Conservation (phyloP, 2,113 vertebrate species). For the Mellivora capensis region DNA sequence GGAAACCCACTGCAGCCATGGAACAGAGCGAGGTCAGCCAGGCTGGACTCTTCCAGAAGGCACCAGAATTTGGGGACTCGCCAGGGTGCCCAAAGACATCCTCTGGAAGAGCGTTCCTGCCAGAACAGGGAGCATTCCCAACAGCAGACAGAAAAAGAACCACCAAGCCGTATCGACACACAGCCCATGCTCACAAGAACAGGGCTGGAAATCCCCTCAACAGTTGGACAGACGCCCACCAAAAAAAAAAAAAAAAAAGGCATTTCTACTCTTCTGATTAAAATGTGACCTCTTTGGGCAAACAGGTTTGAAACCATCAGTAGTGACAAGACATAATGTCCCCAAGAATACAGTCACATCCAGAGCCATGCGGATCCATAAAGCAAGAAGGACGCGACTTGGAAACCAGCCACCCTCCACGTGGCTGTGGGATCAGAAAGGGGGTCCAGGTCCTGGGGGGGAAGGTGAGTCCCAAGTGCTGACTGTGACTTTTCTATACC, state of each 20-base stretch:
- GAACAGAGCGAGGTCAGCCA: rapidly evolving
- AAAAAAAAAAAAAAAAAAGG: neutral
- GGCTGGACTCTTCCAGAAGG: neutral
- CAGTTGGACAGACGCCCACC: constrained; percentile 62
- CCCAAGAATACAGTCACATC: neutral
- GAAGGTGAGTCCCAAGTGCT: neutral
- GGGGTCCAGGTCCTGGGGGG: neutral
- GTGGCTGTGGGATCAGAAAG: neutral
- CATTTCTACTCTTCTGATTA: constrained; percentile 24
- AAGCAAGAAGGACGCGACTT: neutral
- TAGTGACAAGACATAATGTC: neutral
- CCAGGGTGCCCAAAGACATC: neutral
- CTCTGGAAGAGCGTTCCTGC: neutral
- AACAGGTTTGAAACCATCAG: neutral
- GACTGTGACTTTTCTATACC: neutral
- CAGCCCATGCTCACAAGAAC: constrained; percentile 48
- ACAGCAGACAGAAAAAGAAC: neutral
- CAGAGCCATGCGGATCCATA: neutral
- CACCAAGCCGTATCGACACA: rapidly evolving
- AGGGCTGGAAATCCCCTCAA: constrained; percentile 64
- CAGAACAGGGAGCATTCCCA: neutral
- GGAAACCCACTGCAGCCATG: rapidly evolving
- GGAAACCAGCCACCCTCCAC: neutral
- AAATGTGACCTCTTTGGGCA: neutral
- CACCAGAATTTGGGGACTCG: no score